A percentile compares a stretch with the other conserved stretches of the same genome.
Conservation (phyloP, 64 coral and sea anemone species). For the Orbicella faveolata region DNA sequence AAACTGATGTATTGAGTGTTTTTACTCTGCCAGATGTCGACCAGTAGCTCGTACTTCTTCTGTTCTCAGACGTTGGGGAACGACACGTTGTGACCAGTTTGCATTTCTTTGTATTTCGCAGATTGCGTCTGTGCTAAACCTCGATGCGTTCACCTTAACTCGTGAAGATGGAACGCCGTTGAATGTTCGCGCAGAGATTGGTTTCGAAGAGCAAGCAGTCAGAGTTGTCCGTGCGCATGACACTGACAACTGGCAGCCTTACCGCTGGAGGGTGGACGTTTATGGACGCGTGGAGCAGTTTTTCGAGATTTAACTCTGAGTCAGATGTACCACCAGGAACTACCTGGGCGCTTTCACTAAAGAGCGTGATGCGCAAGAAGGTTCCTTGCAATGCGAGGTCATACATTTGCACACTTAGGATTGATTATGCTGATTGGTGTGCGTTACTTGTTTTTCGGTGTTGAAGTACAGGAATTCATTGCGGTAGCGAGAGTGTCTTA, state of each 20-base stretch:
- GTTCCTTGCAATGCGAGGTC: too few relatives aligned
- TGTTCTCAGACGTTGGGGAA: background rate
- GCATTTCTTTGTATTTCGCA: background rate
- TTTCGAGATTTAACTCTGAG: background rate
- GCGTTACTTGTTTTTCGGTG: too few relatives aligned
- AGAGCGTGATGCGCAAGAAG: too few relatives aligned
- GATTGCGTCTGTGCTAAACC: background rate
- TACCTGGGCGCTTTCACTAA: background rate
- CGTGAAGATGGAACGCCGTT: conserved; percentile 1
- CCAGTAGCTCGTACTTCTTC: too few relatives aligned
- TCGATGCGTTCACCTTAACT: conserved; percentile 5
- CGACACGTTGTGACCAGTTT: background rate
- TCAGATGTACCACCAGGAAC: background rate
- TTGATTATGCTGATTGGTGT: too few relatives aligned
- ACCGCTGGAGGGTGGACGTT: conserved; percentile 11
- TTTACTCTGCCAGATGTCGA: too few relatives aligned
- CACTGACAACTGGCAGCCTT: conserved; percentile 24
- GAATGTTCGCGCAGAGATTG: conserved; percentile 31
- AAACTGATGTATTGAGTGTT: too few relatives aligned
- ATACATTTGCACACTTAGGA: too few relatives aligned
- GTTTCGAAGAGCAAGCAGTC: background rate
- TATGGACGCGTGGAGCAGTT: conserved; percentile 22
- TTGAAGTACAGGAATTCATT: too few relatives aligned
- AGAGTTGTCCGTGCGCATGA: conserved; percentile 32
- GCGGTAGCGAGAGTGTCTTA: too few relatives aligned